These are phyloP conservation scores for Phortica okadai DNA, from an alignment of 2,888 invertebrate species.

Conservation along the genomic window DNA sequence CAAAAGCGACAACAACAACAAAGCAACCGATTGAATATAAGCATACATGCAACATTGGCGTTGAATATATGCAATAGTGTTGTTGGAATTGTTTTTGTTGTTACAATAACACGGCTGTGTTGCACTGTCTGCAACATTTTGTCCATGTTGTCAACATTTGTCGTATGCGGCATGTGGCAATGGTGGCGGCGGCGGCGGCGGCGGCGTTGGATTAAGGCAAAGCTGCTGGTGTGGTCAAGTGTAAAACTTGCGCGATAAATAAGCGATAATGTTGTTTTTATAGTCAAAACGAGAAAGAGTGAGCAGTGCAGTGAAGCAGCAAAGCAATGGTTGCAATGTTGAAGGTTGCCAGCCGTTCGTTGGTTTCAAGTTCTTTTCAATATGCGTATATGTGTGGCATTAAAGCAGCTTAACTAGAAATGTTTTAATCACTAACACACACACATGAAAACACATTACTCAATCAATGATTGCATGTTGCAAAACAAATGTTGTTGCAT, in stretches of 20 bases:
- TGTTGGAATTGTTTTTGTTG: conserved; percentile 25
- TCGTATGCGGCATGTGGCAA: conserved; percentile 36
- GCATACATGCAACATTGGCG: conserved; percentile 4
- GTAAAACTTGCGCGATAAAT: conserved; percentile 54
- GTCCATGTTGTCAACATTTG: conserved; percentile 52
- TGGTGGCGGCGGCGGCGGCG: conserved; percentile 4
- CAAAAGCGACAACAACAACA: background rate
- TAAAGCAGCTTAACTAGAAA: background rate
- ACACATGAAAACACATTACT: conserved; percentile 49
- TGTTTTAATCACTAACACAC: background rate
- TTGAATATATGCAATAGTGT: conserved; percentile 5
- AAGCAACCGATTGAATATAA: conserved; percentile 27
- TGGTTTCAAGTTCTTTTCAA: background rate
- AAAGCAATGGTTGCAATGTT: conserved; percentile 44
- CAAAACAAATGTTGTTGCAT: conserved; percentile 38
- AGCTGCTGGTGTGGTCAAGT: conserved; percentile 23
- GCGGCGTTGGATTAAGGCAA: background rate
- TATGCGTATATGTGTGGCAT: background rate
- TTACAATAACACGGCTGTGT: background rate
- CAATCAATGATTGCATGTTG: conserved; percentile 54
- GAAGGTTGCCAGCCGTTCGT: background rate
- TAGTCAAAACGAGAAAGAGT: background rate
- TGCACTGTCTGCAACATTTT: conserved; percentile 41
- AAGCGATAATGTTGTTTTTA: conserved; percentile 59
- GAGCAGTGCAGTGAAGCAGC: no score